A percentile compares a stretch with the other conserved stretches of the same genome.
phyloP scores from a whole-genome alignment of 2,113 vertebrate genomes.

The Indicator maculatus region DNA sequence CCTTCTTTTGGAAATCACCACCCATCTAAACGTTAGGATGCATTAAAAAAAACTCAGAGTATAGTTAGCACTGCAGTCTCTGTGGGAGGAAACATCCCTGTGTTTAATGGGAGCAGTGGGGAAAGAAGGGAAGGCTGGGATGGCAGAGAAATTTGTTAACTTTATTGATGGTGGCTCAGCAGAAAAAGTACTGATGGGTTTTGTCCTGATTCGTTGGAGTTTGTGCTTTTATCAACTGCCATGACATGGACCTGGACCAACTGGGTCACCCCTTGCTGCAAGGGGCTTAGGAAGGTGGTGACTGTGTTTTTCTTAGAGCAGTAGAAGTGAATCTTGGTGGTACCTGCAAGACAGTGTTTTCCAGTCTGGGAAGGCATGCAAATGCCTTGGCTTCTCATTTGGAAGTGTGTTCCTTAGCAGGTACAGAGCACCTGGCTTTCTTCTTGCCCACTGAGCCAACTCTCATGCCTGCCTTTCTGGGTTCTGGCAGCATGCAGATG shows the following conservation, averaged over 20 bases:
- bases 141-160: not conserved
- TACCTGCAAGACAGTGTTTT: not conserved
- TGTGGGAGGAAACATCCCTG: not conserved
- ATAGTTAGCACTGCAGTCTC: not conserved
- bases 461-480: not conserved
- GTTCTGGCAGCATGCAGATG: not conserved
- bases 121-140: not conserved
- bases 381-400: not conserved
- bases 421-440: not conserved
- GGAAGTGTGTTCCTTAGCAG: not conserved
- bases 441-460: not conserved
- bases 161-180: not conserved
- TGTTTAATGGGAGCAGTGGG: not conserved
- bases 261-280: not conserved
- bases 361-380: not conserved
- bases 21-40: not conserved
- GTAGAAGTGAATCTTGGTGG: not conserved
- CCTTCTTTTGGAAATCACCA: not conserved
- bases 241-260: rapidly evolving
- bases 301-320: not conserved
- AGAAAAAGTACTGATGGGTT: not conserved
- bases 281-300: not conserved
- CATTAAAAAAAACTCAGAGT: not conserved
- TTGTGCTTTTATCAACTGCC: not conserved
- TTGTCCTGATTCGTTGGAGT: not conserved